A percentile compares a stretch with the other conserved stretches of the same genome.
Evolutionary conservation across 2,888 invertebrate species (phyloP).

Genomic region (Perdita meconis): DNA sequence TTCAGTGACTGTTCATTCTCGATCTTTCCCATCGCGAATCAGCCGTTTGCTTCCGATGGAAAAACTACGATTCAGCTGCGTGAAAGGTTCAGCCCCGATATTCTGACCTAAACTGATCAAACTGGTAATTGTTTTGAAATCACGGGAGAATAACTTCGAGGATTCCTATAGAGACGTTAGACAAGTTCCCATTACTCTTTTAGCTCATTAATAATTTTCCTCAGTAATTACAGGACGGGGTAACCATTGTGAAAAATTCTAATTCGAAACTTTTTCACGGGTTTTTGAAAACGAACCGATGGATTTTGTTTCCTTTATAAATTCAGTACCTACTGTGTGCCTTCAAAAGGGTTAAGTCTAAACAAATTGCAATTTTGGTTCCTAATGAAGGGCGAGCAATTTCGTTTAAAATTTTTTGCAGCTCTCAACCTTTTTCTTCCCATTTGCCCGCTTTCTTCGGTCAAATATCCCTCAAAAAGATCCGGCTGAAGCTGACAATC

Average conservation of each 20-base stretch:
- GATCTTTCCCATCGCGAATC: slow-evolving; percentile 5
- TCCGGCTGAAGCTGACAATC: slow-evolving; percentile 11
- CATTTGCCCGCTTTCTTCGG: background rate
- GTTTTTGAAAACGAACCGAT: no score
- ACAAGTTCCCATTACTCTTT: slow-evolving; percentile 1
- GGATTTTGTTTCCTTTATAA: no score
- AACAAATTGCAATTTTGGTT: background rate
- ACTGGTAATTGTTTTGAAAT: background rate
- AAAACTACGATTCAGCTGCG: background rate
- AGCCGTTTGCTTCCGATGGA: slow-evolving; percentile 26
- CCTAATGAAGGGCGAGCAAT: no score
- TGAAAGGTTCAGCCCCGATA: background rate
- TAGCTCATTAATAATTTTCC: no score
- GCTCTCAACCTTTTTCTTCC: background rate
- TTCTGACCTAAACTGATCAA: background rate
- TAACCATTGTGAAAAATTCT: no score
- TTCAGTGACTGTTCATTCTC: slow-evolving; percentile 26
- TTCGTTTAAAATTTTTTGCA: background rate
- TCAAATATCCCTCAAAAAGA: background rate
- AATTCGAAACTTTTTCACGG: no score
- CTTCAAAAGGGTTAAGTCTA: background rate
- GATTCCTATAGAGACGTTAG: background rate
- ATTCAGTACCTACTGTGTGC: no score
- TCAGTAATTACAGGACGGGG: no score
- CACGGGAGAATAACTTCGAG: no score